Conservation (phyloP, 2,113 vertebrate species). For the Microtus ochrogaster region DNA sequence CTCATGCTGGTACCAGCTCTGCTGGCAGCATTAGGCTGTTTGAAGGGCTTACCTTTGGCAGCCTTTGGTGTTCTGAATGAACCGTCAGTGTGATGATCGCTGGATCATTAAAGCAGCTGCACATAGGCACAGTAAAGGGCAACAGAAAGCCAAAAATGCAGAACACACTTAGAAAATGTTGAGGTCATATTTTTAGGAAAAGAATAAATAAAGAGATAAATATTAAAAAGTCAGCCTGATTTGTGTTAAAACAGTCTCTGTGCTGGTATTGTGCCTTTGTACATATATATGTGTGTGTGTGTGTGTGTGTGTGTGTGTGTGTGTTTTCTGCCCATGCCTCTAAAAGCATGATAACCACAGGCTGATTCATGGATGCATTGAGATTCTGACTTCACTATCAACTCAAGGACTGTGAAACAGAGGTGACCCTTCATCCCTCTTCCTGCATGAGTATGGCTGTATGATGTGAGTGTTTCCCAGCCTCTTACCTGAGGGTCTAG, state of each 20-base stretch:
- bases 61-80: neutral
- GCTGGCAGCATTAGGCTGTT: conserved; percentile 56
- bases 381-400: neutral
- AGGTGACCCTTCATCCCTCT: neutral
- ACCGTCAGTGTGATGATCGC: neutral
- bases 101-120: neutral
- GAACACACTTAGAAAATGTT: neutral
- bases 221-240: neutral
- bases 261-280: neutral
- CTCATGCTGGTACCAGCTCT: conserved; percentile 60
- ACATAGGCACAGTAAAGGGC: neutral
- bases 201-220: neutral
- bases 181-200: neutral
- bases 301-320: neutral
- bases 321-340: neutral
- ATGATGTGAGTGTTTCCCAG: neutral
- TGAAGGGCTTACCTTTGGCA: conserved; percentile 54
- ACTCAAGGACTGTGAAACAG: accelerated
- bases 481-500: neutral
- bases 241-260: neutral
- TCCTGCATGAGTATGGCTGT: accelerated
- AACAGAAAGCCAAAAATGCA: neutral
- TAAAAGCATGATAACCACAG: neutral
- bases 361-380: neutral
- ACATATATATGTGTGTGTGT: neutral